phyloP scores from a whole-genome alignment of 2,113 vertebrate genomes.

The Mobula hypostoma region DNA sequence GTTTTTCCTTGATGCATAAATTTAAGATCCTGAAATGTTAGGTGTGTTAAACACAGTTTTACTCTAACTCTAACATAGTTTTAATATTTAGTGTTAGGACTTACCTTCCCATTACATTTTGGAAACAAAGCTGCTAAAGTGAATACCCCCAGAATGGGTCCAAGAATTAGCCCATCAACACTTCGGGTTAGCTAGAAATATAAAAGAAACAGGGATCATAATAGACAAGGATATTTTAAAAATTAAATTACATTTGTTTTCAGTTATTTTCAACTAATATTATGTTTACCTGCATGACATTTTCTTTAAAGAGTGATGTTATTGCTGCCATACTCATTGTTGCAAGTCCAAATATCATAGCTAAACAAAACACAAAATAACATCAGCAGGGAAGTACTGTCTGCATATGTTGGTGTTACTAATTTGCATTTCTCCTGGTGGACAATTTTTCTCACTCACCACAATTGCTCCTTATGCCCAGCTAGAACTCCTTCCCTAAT shows the following conservation, averaged over 20 bases:
- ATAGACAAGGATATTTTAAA: not conserved
- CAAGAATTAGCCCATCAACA: conserved; percentile 23
- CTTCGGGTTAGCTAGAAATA: conserved; percentile 4
- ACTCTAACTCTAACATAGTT: not conserved
- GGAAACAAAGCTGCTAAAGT: conserved; percentile 15
- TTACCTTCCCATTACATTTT: not conserved
- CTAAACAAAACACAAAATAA: not conserved
- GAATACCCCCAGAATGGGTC: conserved; percentile 3
- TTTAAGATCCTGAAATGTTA: not conserved
- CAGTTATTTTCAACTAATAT: not conserved
- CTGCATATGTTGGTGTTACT: not conserved
- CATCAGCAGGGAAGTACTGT: not conserved
- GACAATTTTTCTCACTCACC: not conserved
- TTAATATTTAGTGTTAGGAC: not conserved
- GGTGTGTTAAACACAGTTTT: not conserved
- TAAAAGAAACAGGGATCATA: not conserved
- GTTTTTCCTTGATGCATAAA: not conserved
- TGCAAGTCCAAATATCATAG: not conserved
- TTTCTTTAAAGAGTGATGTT: conserved; percentile 12
- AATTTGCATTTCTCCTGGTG: not conserved
- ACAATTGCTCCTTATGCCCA: not conserved
- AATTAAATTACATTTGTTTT: not conserved
- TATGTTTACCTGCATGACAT: conserved; percentile 22
- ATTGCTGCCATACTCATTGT: not conserved
- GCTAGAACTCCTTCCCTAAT: too few species aligned